Evolutionary conservation across 2,888 invertebrate species (phyloP).

Genomic region (Zelleria hepariella): DNA sequence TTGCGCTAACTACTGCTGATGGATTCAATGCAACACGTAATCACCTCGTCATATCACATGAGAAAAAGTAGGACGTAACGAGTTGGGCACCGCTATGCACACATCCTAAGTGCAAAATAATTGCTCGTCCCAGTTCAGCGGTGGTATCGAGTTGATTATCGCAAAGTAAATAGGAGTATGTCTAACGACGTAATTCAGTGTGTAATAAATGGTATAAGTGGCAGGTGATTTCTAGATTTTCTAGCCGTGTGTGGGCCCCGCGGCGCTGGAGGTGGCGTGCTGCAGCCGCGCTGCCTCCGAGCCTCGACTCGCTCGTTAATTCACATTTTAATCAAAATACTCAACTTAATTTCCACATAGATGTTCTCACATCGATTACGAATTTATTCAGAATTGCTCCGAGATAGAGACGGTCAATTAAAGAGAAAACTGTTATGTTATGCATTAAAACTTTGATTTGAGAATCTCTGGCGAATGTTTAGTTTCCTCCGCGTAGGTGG

Average conservation of each 20-base stretch:
- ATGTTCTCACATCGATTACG: not conserved
- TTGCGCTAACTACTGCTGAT: conserved; percentile 22
- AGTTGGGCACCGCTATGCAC: conserved; percentile 24
- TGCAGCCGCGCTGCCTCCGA: not conserved
- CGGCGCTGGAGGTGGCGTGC: conserved; percentile 7
- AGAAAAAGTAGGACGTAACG: conserved; percentile 24
- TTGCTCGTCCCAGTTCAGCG: conserved; percentile 32
- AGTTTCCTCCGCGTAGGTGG: not conserved
- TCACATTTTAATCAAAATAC: not conserved
- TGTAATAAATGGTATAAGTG: conserved; percentile 42
- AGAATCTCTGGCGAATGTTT: not conserved
- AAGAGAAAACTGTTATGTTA: not conserved
- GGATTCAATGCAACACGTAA: conserved; percentile 22
- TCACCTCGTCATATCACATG: conserved; percentile 14
- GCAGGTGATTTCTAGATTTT: conserved; percentile 34
- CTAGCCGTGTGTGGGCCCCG: conserved; percentile 20
- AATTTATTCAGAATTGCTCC: not conserved
- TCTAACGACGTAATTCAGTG: conserved; percentile 42
- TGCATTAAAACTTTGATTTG: not conserved
- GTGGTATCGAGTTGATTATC: conserved; percentile 13
- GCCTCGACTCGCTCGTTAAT: not conserved
- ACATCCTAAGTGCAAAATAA: conserved; percentile 46
- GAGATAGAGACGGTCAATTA: not conserved
- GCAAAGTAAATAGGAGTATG: conserved; percentile 37
- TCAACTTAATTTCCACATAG: not conserved